phyloP scores from a whole-genome alignment of 1,140 invertebrate genomes.

The Drosophila hydei region DNA sequence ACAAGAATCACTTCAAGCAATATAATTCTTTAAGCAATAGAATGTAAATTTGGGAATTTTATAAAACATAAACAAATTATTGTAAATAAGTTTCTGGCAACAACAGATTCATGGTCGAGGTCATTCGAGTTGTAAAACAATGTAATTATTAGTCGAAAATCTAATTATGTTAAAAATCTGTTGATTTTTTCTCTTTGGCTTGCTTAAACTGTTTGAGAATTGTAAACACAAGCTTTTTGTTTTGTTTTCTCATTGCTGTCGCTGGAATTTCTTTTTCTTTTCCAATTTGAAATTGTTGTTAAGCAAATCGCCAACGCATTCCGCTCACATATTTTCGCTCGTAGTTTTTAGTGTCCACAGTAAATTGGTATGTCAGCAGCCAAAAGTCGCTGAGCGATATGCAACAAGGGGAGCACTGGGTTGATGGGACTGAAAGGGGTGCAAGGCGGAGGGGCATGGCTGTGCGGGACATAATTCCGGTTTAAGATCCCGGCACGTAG shows the following conservation, averaged over 20 bases:
- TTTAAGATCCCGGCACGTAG: conserved; percentile 22
- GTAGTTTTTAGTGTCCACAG: conserved; percentile 16
- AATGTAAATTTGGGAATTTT: too few species aligned
- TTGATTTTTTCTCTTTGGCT: background rate
- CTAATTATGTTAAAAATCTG: background rate
- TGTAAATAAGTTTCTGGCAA: background rate
- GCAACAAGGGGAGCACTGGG: background rate
- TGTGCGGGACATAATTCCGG: background rate
- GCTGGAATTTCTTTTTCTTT: background rate
- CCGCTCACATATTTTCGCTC: background rate
- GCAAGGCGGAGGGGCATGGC: background rate
- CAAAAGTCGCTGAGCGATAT: conserved; percentile 2
- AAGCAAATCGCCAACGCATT: background rate
- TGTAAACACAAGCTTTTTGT: conserved; percentile 1
- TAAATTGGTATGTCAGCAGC: conserved; percentile 63
- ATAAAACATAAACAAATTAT: background rate
- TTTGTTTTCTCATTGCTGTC: background rate
- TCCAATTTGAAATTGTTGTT: conserved; percentile 2
- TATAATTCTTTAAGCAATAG: too few species aligned
- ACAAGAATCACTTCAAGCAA: too few species aligned
- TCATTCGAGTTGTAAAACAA: background rate
- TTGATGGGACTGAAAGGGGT: too few species aligned
- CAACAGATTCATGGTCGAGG: background rate
- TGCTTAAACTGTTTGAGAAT: conserved; percentile 1
- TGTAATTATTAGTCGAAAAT: conserved; percentile 2